phyloP scores from a whole-genome alignment of 1,140 invertebrate genomes.

The Lineus longissimus region DNA sequence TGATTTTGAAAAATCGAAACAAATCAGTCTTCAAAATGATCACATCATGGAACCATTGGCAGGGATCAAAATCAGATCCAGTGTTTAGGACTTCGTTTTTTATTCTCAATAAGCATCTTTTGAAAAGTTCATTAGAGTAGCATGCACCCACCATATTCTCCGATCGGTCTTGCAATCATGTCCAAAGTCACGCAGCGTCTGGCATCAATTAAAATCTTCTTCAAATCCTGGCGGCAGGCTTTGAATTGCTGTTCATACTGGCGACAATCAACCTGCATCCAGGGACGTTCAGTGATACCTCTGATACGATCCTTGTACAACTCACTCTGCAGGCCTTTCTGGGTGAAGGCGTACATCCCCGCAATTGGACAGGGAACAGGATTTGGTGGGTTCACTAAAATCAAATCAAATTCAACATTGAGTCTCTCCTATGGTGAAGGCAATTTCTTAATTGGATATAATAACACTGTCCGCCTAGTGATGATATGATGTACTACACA shows the following conservation, averaged over 20 bases:
- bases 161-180: constrained; percentile 84
- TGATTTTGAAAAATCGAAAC: neutral
- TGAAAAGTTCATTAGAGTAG: neutral
- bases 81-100: no score
- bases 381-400: constrained; percentile 80
- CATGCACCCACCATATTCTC: constrained; percentile 48
- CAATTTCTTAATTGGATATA: no score
- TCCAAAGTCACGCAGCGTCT: constrained; percentile 95
- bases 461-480: no score
- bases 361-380: constrained; percentile 92
- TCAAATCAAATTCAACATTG: constrained; percentile 21
- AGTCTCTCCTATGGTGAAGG: no score
- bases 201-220: constrained; percentile 87
- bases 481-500: no score
- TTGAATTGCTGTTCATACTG: constrained; percentile 87
- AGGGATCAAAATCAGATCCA: no score
- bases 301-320: constrained; percentile 89
- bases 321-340: constrained; percentile 71
- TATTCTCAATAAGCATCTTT: no score
- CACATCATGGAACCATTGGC: no score
- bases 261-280: constrained; percentile 89
- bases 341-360: constrained; percentile 91
- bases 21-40: constrained; percentile 1
- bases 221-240: constrained; percentile 77
- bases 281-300: constrained; percentile 86